A percentile compares a stretch with the other conserved stretches of the same genome.
These are phyloP conservation scores for Mycalesis mineus DNA, from an alignment of 2,888 invertebrate genomes.

Conservation along the genomic window DNA sequence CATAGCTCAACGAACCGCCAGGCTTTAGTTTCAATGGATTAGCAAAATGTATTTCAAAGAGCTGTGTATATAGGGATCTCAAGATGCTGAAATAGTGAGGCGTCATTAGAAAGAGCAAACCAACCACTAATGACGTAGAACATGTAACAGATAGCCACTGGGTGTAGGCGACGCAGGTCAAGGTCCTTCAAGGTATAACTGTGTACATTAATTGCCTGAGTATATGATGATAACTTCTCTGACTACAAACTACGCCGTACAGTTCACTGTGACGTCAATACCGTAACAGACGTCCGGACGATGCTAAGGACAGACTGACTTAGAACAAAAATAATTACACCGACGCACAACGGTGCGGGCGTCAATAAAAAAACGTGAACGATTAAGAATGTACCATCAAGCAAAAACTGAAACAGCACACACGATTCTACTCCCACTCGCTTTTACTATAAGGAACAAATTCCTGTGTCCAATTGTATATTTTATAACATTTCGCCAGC, in stretches of 20 bases:
- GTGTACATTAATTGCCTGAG: no score
- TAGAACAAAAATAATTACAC: constrained; percentile 31
- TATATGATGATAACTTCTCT: no score
- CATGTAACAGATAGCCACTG: no score
- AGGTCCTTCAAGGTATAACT: no score
- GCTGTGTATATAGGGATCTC: no score
- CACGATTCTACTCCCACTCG: neutral
- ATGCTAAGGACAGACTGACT: constrained; percentile 23
- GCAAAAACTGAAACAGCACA: neutral
- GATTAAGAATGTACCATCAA: constrained; percentile 8
- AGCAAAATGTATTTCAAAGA: no score
- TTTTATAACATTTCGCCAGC: neutral
- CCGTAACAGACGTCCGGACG: constrained; percentile 25
- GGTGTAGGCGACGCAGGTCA: no score
- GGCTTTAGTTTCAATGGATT: no score
- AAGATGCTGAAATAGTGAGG: no score
- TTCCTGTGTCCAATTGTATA: neutral
- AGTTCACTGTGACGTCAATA: constrained; percentile 8
- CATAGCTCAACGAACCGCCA: no score
- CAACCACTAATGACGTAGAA: no score
- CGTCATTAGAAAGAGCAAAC: no score
- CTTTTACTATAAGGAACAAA: constrained; percentile 5
- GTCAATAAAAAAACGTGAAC: constrained; percentile 28
- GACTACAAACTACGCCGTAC: neutral
- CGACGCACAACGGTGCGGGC: constrained; percentile 23